Base-by-base conservation (phyloP, 1,140 invertebrate species). In the Contarinia nasturtii region DNA sequence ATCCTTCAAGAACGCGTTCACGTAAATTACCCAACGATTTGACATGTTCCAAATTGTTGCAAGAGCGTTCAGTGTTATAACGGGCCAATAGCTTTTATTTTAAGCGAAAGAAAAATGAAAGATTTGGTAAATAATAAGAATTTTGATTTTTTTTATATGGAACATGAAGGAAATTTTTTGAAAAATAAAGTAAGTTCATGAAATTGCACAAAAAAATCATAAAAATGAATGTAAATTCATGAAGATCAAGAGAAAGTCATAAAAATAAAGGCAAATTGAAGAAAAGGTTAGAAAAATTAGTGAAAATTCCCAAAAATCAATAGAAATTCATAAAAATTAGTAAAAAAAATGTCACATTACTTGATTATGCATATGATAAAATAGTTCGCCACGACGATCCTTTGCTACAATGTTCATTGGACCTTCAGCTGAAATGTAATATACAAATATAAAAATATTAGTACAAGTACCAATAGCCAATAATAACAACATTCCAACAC, bases 381-480 rank as follows among this genome's bases (percentile, higher is more conserved):
- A 76, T 0, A 76, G 57, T 55, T 76, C 74, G 4, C 74, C 74
- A 27, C 73, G 68, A 46, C 74, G 59, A 53, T 76, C 73, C 46
- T 72, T 72, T 43, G 65, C 63, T 10, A 73, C 69, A 21, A 71
- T 65, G 2, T 54, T 47, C 1, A 45, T 45, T 44, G 56, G 51
- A 14, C 56, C 59, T 38, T 65, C 57, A 22, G 62, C 61, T 2
- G 71, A 69, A 51, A n/a, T n/a, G n/a, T n/a, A n/a, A n/a, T n/a
- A n/a, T n/a, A n/a, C n/a, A n/a, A n/a, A n/a, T n/a, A n/a, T n/a
- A n/a, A n/a, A n/a, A n/a, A n/a, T n/a, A n/a, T n/a, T n/a, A n/a
- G 58, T 74, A 72, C 72, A 67, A 70, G 52, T 68, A 65, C 74
- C 75, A 78, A 50, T 78, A 69, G 58, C n/a, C n/a, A n/a, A n/a